Evolutionary conservation across 2,888 invertebrate genomes (phyloP).

Genomic region (Aspidiotus rigidus): DNA sequence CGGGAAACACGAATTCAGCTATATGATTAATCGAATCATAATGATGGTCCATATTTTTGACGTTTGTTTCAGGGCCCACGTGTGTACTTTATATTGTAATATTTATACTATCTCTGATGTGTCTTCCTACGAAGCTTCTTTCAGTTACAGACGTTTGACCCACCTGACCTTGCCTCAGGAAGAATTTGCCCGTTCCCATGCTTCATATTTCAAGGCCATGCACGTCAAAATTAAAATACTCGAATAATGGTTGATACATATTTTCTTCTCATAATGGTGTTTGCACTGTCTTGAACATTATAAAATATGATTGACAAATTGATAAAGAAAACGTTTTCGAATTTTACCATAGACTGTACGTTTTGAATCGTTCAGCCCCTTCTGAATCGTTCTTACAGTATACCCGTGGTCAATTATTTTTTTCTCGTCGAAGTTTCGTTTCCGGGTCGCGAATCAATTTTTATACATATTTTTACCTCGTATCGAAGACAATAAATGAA

Average conservation of each 20-base stretch:
- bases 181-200: constrained; percentile 30
- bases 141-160: constrained; percentile 28
- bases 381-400: too few species aligned
- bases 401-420: too few species aligned
- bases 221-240: constrained; percentile 29
- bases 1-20: background rate
- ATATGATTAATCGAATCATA: constrained; percentile 26
- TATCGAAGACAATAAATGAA: too few species aligned
- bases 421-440: too few species aligned
- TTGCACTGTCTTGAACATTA: background rate
- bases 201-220: constrained; percentile 29
- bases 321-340: too few species aligned
- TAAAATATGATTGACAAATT: too few species aligned
- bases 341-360: too few species aligned
- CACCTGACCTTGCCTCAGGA: constrained; percentile 28
- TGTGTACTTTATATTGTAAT: constrained; percentile 22
- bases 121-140: constrained; percentile 28
- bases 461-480: too few species aligned
- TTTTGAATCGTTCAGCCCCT: too few species aligned
- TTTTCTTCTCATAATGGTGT: constrained; percentile 13
- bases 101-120: constrained; percentile 14
- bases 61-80: constrained; percentile 17
- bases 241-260: constrained; percentile 24
- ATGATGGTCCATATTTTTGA: constrained; percentile 25
- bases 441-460: too few species aligned